Percentiles rank a stretch among this genome's conserved stretches.
phyloP scores from a whole-genome alignment of 2,797 vertebrate species.

The Varecia variegata region DNA sequence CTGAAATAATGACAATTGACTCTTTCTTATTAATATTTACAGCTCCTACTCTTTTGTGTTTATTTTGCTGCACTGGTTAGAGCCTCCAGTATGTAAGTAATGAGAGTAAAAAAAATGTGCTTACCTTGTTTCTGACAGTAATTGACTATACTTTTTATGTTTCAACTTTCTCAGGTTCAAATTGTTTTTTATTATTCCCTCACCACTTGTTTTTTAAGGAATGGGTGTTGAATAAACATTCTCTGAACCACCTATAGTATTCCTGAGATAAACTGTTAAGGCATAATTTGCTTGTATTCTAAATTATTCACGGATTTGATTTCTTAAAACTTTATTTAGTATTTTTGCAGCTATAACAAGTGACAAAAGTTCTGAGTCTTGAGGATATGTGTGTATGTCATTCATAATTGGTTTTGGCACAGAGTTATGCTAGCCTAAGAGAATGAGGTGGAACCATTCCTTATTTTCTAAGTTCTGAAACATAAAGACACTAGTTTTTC shows the following conservation, averaged over 20 bases:
- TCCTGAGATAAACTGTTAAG: not conserved
- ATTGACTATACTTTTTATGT: not conserved
- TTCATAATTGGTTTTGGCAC: not conserved
- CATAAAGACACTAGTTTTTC: not conserved
- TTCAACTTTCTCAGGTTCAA: not conserved
- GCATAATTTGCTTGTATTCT: not conserved
- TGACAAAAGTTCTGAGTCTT: not conserved
- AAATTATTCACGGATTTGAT: not conserved
- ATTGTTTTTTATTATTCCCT: not conserved
- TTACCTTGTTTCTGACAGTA: not conserved
- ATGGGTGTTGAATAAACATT: not conserved
- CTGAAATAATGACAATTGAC: too few relatives aligned
- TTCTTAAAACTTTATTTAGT: not conserved
- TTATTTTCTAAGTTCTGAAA: not conserved
- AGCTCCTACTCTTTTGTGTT: not conserved
- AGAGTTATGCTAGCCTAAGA: not conserved
- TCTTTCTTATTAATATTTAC: too few relatives aligned
- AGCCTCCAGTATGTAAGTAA: not conserved
- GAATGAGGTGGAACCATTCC: not conserved
- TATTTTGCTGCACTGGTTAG: accelerated
- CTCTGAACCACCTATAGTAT: not conserved
- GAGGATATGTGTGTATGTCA: not conserved
- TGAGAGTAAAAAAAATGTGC: accelerated
- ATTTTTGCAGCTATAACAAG: not conserved
- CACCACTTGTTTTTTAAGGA: not conserved